Percentiles rank a stretch among this genome's conserved stretches.
phyloP scores from a whole-genome alignment of 2,797 vertebrate genomes.

The Heteromormyrus szaboi region DNA sequence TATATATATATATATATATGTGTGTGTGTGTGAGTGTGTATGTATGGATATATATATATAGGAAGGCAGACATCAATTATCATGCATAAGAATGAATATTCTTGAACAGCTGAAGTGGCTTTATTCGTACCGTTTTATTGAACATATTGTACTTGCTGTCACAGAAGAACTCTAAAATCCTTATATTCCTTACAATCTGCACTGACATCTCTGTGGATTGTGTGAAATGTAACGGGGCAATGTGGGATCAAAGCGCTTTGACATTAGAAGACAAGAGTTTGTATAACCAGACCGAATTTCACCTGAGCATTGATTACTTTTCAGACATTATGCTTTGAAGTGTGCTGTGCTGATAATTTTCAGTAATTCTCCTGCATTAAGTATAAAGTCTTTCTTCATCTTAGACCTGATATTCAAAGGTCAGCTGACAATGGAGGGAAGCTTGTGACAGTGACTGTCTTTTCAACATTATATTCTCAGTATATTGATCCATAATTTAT shows the following conservation, averaged over 20 bases:
- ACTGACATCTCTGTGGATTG: background rate
- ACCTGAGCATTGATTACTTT: conserved; percentile 25
- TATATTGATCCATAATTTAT: conserved; percentile 59
- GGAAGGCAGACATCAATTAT: background rate
- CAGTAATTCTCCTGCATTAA: conserved; percentile 25
- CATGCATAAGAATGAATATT: background rate
- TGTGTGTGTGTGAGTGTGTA: background rate
- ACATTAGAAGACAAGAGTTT: background rate
- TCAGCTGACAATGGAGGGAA: conserved; percentile 34
- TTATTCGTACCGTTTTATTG: background rate
- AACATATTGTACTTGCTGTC: background rate
- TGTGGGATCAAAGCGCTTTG: background rate
- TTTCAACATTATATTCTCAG: conserved; percentile 49
- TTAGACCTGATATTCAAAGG: conserved; percentile 46
- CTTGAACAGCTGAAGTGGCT: background rate
- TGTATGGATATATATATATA: background rate
- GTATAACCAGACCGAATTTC: conserved; percentile 35
- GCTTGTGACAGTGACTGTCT: conserved; percentile 18
- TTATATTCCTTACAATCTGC: background rate
- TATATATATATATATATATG: background rate
- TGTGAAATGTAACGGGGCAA: background rate
- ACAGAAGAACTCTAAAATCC: background rate
- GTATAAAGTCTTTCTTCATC: conserved; percentile 43
- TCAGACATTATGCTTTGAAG: conserved; percentile 7
- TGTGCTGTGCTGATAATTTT: conserved; percentile 21